Conservation (phyloP, 2,888 invertebrate species). For the Noctua janthina region DNA sequence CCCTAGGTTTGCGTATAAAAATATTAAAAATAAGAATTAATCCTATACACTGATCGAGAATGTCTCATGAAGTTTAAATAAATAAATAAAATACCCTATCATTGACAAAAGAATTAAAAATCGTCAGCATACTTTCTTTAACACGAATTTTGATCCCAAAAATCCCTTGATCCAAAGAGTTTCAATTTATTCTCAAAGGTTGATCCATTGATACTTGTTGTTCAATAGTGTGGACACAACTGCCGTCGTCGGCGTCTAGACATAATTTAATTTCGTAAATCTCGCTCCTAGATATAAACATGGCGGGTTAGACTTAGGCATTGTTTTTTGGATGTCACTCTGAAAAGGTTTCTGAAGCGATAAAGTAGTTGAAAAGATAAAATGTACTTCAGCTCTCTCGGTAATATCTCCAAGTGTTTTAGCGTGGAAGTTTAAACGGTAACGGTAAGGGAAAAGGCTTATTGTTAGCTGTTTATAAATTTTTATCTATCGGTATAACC, state of each 20-base stretch:
- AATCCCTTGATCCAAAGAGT: slow-evolving; percentile 16
- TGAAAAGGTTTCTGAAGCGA: slow-evolving; percentile 8
- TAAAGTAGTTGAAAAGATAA: slow-evolving; percentile 3
- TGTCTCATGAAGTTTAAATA: background rate
- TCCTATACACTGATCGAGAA: background rate
- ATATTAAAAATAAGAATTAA: background rate
- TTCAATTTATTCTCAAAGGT: slow-evolving; percentile 3
- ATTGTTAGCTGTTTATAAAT: background rate
- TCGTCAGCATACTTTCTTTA: background rate
- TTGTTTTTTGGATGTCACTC: slow-evolving; percentile 16
- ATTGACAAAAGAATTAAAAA: background rate
- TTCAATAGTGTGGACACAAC: slow-evolving; percentile 24
- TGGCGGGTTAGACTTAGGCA: slow-evolving; percentile 3
- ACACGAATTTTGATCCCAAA: background rate
- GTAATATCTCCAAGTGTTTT: background rate
- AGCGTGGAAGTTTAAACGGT: background rate
- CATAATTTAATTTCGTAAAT: slow-evolving; percentile 43
- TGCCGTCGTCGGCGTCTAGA: slow-evolving; percentile 39
- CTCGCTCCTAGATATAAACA: slow-evolving; percentile 1
- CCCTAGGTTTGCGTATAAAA: too few species aligned
- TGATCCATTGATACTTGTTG: slow-evolving; percentile 9
- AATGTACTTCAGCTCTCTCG: background rate
- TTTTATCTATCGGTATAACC: background rate
- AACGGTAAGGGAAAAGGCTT: background rate
- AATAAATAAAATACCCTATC: background rate